These are phyloP conservation scores for Latrodectus elegans DNA, from an alignment of 2,888 invertebrate genomes.

Conservation along the genomic window DNA sequence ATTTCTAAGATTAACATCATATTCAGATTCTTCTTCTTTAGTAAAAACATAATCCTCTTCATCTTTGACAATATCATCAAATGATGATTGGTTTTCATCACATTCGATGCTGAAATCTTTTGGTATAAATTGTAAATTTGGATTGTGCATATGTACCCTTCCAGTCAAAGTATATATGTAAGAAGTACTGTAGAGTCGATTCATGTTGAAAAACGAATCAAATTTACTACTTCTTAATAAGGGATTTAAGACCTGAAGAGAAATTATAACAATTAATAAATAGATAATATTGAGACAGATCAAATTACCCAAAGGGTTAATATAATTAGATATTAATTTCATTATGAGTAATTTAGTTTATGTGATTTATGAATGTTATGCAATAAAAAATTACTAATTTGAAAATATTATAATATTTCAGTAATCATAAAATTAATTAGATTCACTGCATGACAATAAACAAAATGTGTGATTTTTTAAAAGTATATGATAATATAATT, in stretches of 20 bases:
- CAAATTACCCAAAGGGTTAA: no score
- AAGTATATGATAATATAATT: no score
- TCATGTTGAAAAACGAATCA: conserved; percentile 72
- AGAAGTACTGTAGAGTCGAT: conserved; percentile 73
- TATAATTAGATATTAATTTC: no score
- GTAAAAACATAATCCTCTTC: conserved; percentile 16
- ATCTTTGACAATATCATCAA: neutral
- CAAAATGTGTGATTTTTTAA: no score
- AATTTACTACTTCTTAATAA: conserved; percentile 73
- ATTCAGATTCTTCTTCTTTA: conserved; percentile 31
- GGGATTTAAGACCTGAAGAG: conserved; percentile 74
- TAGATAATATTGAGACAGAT: no score
- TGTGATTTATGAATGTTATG: no score
- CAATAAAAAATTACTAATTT: no score
- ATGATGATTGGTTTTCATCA: neutral
- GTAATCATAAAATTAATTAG: no score
- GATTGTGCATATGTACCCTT: conserved; percentile 91
- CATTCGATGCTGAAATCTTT: conserved; percentile 81
- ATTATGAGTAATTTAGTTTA: no score
- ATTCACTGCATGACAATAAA: no score
- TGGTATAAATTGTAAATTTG: conserved; percentile 93
- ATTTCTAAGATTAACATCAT: conserved; percentile 74
- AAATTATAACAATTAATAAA: neutral
- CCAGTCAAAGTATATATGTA: conserved; percentile 78
- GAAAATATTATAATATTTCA: no score